A percentile compares a stretch with the other conserved stretches of the same genome.
Conservation (phyloP, 2,797 vertebrate species). For the Phalloptychus januarius region DNA sequence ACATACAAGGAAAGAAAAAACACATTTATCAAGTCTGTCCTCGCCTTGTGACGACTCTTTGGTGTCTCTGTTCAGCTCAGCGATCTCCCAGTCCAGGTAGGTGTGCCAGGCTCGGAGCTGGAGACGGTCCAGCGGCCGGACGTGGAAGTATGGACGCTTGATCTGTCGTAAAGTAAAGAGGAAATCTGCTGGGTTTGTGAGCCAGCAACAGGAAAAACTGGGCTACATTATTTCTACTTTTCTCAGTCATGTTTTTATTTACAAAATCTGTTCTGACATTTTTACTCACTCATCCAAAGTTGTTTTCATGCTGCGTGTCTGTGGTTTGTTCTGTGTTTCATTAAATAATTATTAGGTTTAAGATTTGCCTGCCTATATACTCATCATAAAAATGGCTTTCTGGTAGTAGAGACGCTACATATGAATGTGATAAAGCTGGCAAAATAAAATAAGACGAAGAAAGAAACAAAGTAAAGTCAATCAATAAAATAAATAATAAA, state of each 20-base stretch:
- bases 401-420: background rate
- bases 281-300: background rate
- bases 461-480: background rate
- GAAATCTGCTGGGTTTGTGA: background rate
- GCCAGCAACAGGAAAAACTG: background rate
- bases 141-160: conserved; percentile 87
- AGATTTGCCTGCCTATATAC: background rate
- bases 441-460: background rate
- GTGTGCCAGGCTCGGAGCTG: conserved; percentile 86
- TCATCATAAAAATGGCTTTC: background rate
- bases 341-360: background rate
- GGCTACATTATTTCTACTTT: background rate
- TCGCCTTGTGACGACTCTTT: conserved; percentile 52
- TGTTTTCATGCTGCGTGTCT: background rate
- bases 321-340: background rate
- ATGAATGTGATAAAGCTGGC: background rate
- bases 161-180: conserved; percentile 71
- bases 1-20: background rate
- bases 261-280: background rate
- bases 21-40: background rate
- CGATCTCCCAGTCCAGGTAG: conserved; percentile 86
- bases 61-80: conserved; percentile 60
- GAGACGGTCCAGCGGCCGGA: conserved; percentile 82
- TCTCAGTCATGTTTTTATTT: background rate
- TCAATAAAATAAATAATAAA: background rate